Conservation (phyloP, 2,888 invertebrate genomes). For the Hybos culiciformis region DNA sequence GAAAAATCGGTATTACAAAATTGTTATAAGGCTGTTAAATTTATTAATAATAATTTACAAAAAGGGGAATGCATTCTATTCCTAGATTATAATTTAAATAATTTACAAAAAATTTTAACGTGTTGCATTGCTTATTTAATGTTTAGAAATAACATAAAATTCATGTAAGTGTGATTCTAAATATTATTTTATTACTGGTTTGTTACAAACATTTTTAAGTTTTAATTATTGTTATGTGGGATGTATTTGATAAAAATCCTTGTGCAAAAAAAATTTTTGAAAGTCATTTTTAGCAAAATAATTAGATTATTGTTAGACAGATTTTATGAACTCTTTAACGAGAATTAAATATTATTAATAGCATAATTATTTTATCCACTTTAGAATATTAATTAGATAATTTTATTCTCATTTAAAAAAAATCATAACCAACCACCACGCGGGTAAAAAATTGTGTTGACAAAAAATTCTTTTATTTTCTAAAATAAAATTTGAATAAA, state of each 20-base stretch:
- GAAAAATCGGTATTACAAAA: conserved; percentile 25
- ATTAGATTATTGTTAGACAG: not conserved
- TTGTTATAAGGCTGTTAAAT: conserved; percentile 25
- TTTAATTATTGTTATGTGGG: no score
- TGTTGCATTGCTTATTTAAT: conserved; percentile 26
- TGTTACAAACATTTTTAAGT: no score
- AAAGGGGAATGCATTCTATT: conserved; percentile 21
- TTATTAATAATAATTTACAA: conserved; percentile 23
- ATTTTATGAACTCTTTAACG: not conserved
- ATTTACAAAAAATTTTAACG: conserved; percentile 23
- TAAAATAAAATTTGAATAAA: no score
- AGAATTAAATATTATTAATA: no score
- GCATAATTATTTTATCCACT: no score
- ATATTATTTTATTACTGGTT: not conserved
- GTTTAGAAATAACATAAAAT: conserved; percentile 25
- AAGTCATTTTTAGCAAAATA: not conserved
- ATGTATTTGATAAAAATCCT: not conserved
- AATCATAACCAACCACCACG: no score
- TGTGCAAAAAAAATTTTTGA: not conserved
- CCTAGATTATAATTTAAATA: conserved; percentile 23
- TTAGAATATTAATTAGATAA: no score
- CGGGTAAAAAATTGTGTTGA: no score
- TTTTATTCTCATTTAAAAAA: no score
- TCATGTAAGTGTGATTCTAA: conserved; percentile 19
- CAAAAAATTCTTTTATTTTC: no score